Evolutionary conservation across 2,113 vertebrate genomes (phyloP).

Genomic region (Ramphastos sulfuratus): DNA sequence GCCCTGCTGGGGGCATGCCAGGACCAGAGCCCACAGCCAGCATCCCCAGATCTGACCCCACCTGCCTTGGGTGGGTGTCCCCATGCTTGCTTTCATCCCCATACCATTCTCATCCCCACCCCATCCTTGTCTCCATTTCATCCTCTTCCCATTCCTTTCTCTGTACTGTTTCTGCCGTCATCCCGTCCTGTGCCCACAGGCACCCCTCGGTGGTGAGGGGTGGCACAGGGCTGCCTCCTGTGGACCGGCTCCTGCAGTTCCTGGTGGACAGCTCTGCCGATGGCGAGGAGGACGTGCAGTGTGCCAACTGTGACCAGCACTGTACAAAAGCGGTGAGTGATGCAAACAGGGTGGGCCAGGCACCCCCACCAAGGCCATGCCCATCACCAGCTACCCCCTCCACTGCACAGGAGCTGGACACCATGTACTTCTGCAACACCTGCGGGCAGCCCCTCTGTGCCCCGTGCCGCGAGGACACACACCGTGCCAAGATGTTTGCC

Average conservation of each 20-base stretch:
- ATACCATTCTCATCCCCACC: too few species aligned
- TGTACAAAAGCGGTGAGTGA: conserved; percentile 57
- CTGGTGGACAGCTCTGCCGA: conserved; percentile 88
- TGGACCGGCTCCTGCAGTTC: conserved; percentile 90
- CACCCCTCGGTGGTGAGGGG: conserved; percentile 88
- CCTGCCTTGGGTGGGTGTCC: fast-evolving
- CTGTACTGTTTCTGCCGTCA: too few species aligned
- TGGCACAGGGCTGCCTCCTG: conserved; percentile 81
- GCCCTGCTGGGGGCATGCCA: fast-evolving
- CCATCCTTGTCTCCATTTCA: too few species aligned
- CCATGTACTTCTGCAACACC: conserved; percentile 94
- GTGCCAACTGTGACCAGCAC: conserved; percentile 90
- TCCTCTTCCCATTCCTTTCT: too few species aligned
- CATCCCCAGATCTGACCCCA: background rate
- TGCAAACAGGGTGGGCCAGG: background rate
- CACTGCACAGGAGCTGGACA: conserved; percentile 78
- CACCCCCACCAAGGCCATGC: fast-evolving
- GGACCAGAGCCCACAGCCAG: background rate
- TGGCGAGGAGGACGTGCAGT: conserved; percentile 80
- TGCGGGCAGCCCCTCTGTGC: conserved; percentile 90
- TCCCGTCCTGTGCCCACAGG: conserved; percentile 40
- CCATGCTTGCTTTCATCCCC: background rate
- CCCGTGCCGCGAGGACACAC: conserved; percentile 89
- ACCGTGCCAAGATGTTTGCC: conserved; percentile 90
- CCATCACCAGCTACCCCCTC: background rate